These are phyloP conservation scores for Pseudorectes ferrugineus DNA, from an alignment of 2,113 vertebrate species.

Conservation along the genomic window DNA sequence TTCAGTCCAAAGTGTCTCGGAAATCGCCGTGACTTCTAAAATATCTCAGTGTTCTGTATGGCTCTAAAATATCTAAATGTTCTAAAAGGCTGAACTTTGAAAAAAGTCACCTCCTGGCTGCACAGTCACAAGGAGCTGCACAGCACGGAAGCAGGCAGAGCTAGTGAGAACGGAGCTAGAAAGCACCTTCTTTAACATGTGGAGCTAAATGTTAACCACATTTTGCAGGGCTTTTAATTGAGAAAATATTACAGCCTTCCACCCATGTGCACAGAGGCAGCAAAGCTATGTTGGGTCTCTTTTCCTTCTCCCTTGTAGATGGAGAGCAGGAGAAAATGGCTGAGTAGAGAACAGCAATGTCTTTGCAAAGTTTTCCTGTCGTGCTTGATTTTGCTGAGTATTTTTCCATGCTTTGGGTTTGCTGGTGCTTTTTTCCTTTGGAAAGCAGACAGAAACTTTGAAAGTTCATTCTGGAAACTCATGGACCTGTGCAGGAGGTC, in stretches of 20 bases:
- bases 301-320: neutral
- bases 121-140: neutral
- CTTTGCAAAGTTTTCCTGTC: neutral
- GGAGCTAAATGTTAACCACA: neutral
- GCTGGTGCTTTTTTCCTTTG: neutral
- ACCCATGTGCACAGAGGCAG: neutral
- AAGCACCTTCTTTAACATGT: neutral
- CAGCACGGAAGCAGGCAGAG: neutral
- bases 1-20: neutral
- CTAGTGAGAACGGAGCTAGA: accelerated
- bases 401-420: neutral
- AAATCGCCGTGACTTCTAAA: neutral
- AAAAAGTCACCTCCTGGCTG: neutral
- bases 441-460: neutral
- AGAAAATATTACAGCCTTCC: neutral
- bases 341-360: neutral
- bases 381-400: neutral
- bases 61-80: neutral
- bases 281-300: neutral
- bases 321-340: neutral
- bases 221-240: neutral
- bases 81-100: neutral
- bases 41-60: neutral
- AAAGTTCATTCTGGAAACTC: neutral
- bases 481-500: neutral